A percentile compares a stretch with the other conserved stretches of the same genome.
These are phyloP conservation scores for Acheta domesticus DNA, from an alignment of 2,888 invertebrate species.

Conservation along the genomic window DNA sequence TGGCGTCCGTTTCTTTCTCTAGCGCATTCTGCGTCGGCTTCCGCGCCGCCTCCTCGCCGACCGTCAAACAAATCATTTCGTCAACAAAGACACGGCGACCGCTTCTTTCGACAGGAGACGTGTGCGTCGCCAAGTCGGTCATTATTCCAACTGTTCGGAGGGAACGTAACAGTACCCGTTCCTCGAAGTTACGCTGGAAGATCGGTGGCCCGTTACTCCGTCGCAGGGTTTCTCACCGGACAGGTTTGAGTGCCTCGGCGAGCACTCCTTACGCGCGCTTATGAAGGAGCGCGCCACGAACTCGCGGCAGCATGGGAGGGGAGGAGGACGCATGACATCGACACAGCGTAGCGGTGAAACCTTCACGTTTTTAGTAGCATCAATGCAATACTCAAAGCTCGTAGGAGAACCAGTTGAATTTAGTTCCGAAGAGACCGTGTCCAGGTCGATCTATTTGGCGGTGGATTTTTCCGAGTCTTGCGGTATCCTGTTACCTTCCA, in stretches of 20 bases:
- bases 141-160: not conserved
- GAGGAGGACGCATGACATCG: not conserved
- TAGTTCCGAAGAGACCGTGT: too few species aligned
- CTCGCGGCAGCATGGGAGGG: not conserved
- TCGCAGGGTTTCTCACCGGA: not conserved
- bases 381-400: too few species aligned
- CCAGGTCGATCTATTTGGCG: too few species aligned
- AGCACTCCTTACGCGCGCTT: not conserved
- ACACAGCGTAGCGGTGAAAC: too few species aligned
- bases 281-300: not conserved
- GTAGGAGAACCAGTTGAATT: too few species aligned
- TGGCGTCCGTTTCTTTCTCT: too few species aligned
- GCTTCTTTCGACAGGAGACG: not conserved
- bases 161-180: not conserved
- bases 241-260: not conserved
- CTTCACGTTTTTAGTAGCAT: too few species aligned
- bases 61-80: too few species aligned
- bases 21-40: too few species aligned
- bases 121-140: not conserved
- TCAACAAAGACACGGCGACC: not conserved
- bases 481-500: too few species aligned
- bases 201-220: not conserved
- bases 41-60: too few species aligned
- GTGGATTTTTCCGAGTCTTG: too few species aligned
- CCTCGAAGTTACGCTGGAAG: not conserved